Conservation (phyloP, 2,113 vertebrate species). For the Burhinus oedicnemus region DNA sequence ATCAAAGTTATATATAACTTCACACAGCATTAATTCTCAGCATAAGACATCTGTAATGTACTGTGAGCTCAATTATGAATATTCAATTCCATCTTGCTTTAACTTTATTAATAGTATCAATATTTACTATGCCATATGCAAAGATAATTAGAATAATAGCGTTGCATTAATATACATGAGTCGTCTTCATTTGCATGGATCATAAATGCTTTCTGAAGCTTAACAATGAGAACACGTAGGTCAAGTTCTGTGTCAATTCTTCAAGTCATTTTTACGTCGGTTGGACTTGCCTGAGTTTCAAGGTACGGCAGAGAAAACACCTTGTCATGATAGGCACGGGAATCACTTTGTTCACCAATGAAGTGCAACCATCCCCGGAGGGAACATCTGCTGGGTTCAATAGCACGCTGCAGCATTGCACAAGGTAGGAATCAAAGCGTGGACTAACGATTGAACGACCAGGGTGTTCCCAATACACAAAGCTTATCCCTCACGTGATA, state of each 20-base stretch:
- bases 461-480: neutral
- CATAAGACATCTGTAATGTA: neutral
- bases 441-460: neutral
- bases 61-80: conserved; percentile 8
- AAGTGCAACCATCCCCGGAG: neutral
- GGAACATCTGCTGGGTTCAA: neutral
- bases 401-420: neutral
- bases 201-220: neutral
- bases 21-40: conserved; percentile 22
- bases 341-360: neutral
- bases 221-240: neutral
- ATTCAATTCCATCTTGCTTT: conserved; percentile 21
- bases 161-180: neutral
- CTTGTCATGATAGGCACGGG: neutral
- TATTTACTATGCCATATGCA: conserved; percentile 36
- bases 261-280: neutral
- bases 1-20: neutral
- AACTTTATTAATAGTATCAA: conserved; percentile 13
- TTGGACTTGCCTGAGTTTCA: neutral
- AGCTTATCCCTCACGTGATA: rapidly evolving
- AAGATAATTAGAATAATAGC: conserved; percentile 14
- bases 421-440: neutral
- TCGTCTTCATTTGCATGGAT: neutral
- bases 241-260: neutral
- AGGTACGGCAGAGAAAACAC: neutral